Evolutionary conservation across 2,113 vertebrate genomes (phyloP).

Genomic region (Ceyx melanurus): DNA sequence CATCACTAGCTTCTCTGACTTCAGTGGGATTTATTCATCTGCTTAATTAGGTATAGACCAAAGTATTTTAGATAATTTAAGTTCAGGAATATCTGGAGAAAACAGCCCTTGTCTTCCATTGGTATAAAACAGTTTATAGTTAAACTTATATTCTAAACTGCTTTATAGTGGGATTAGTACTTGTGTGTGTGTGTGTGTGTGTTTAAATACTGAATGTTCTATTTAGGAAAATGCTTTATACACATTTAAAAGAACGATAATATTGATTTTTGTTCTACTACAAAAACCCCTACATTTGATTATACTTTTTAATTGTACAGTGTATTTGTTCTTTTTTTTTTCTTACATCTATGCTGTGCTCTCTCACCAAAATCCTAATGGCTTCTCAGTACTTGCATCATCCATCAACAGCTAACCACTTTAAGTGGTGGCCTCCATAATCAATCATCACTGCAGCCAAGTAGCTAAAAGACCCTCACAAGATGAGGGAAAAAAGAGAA

Average conservation of each 20-base stretch:
- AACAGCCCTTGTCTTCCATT: not conserved
- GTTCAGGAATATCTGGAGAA: not conserved
- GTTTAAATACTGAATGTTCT: not conserved
- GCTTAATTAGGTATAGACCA: constrained; percentile 8
- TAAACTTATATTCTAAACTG: not conserved
- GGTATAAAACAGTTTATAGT: not conserved
- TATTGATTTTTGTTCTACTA: not conserved
- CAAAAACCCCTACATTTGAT: not conserved
- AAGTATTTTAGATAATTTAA: constrained; percentile 9
- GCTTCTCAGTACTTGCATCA: not conserved
- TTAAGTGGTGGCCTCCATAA: not conserved
- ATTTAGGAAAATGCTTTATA: not conserved
- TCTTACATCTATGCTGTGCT: not conserved
- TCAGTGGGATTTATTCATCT: constrained; percentile 36
- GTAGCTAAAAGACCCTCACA: not conserved
- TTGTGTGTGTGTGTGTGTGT: not conserved
- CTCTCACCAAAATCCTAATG: not conserved
- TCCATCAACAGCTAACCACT: not conserved
- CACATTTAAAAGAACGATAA: not conserved
- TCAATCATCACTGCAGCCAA: not conserved
- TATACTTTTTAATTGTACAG: not conserved
- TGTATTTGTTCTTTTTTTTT: not conserved
- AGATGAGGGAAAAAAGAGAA: not conserved
- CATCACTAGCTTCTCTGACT: constrained; percentile 36
- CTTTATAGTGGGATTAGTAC: not conserved